Evolutionary conservation across 2,888 invertebrate genomes (phyloP).

Genomic region (Ceratothoa steindachneri): DNA sequence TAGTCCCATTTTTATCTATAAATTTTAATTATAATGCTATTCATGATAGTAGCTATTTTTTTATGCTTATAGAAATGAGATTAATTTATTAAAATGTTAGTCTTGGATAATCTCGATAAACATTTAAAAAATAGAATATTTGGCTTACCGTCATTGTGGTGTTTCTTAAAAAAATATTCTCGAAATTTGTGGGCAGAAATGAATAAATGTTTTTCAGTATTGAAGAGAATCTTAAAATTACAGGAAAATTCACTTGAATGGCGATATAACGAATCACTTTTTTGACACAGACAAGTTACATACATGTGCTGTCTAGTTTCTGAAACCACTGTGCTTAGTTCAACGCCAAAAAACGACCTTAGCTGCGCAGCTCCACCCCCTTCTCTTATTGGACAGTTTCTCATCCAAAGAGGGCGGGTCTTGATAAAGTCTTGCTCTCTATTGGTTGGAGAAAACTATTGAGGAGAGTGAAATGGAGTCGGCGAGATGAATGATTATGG

Average conservation of each 20-base stretch:
- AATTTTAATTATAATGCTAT: too few relatives aligned
- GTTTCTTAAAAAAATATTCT: not conserved
- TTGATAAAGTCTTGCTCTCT: not conserved
- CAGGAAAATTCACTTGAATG: not conserved
- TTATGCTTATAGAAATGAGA: too few relatives aligned
- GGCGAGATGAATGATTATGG: not conserved
- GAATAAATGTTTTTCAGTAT: not conserved
- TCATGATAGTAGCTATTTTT: too few relatives aligned
- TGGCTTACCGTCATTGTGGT: not conserved
- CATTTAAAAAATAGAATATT: too few relatives aligned
- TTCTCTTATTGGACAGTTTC: not conserved
- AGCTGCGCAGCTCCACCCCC: not conserved
- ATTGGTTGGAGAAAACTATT: not conserved
- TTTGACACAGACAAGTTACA: not conserved
- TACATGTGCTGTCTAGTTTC: not conserved
- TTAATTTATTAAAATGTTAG: too few relatives aligned
- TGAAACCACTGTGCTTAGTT: not conserved
- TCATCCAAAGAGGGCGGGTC: not conserved
- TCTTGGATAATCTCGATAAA: too few relatives aligned
- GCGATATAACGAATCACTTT: not conserved
- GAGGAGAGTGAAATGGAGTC: not conserved
- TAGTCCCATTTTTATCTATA: too few relatives aligned
- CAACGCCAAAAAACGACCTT: not conserved
- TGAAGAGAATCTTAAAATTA: not conserved
- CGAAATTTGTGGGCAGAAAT: not conserved